A percentile compares a stretch with the other conserved stretches of the same genome.
These are phyloP conservation scores for Chloroceryle amazona DNA, from an alignment of 2,797 vertebrate species.

Conservation along the genomic window DNA sequence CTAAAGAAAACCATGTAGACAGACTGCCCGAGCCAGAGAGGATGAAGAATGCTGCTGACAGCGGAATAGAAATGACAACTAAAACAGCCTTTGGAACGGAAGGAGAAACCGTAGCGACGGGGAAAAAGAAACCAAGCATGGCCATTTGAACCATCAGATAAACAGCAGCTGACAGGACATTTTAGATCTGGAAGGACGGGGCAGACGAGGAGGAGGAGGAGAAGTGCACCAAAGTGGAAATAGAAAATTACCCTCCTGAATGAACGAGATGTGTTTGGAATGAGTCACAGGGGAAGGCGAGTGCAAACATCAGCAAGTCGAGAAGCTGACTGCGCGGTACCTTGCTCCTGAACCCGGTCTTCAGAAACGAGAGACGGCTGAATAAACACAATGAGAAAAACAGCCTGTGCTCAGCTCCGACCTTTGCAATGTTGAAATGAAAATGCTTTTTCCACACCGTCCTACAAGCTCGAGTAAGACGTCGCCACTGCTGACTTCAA, in stretches of 20 bases:
- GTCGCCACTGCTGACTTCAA: not conserved
- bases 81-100: constrained; percentile 67
- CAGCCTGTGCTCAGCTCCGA: constrained; percentile 2
- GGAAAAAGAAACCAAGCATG: constrained; percentile 59
- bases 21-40: constrained; percentile 63
- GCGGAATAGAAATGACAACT: constrained; percentile 69
- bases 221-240: constrained; percentile 75
- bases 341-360: constrained; percentile 25
- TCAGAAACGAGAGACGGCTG: constrained; percentile 54
- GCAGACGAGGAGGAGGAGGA: constrained; percentile 34
- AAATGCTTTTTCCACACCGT: not conserved
- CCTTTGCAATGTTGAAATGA: not conserved
- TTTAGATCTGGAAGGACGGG: constrained; percentile 66
- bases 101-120: constrained; percentile 43
- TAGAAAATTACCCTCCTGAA: constrained; percentile 75
- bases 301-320: constrained; percentile 73
- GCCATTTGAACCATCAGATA: constrained; percentile 75
- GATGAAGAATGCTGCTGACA: constrained; percentile 71
- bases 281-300: constrained; percentile 76
- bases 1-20: constrained; percentile 74
- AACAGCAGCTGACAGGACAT: constrained; percentile 74
- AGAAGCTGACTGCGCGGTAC: constrained; percentile 67
- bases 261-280: constrained; percentile 72
- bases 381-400: constrained; percentile 40
- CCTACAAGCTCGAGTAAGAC: rapidly evolving